A percentile compares a stretch with the other conserved stretches of the same genome.
These are phyloP conservation scores for Bathybates hornii DNA, from an alignment of 2,113 vertebrate genomes.

Conservation along the genomic window DNA sequence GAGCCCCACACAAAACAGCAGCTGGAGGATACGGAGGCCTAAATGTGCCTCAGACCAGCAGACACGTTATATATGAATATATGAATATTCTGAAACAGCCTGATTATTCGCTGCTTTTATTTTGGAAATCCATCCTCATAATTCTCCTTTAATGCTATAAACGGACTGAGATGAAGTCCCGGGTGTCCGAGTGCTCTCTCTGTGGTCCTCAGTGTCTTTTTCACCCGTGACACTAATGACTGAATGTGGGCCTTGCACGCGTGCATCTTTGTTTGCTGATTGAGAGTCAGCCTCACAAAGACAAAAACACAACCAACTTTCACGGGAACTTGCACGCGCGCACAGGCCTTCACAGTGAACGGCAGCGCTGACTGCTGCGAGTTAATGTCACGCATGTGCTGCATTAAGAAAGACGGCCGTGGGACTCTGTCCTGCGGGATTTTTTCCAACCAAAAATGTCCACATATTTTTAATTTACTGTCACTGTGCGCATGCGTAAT, in stretches of 20 bases:
- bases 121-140: accelerated
- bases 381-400: neutral
- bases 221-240: neutral
- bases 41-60: neutral
- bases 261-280: slow-evolving; percentile 1
- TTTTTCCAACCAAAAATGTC: neutral
- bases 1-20: neutral
- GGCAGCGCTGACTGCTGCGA: neutral
- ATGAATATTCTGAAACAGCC: neutral
- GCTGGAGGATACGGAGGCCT: neutral
- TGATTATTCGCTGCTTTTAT: neutral
- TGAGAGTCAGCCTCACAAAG: neutral
- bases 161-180: accelerated
- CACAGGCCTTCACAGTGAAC: neutral
- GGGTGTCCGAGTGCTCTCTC: neutral
- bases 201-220: neutral
- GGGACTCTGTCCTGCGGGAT: neutral
- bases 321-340: neutral
- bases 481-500: neutral
- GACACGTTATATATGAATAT: neutral
- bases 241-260: neutral
- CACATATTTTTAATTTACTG: neutral
- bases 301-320: neutral
- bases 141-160: accelerated
- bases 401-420: neutral